Base-by-base conservation (phyloP, 2,797 vertebrate species). In the Sparidentex hasta region DNA sequence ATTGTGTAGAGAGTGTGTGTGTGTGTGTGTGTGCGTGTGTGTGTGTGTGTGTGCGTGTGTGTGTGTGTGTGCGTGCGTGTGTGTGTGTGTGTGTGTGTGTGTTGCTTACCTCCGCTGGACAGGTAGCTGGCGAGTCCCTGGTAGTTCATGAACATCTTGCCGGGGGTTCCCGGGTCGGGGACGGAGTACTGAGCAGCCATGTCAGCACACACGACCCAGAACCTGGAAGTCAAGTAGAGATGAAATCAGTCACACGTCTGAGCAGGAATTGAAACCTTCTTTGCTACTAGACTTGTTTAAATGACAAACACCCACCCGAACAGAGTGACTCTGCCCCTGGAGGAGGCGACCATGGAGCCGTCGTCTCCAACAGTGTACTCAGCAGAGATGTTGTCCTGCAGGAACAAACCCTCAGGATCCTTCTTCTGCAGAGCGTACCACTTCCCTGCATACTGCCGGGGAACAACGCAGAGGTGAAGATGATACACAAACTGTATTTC, bases 381-480 rank as follows among this genome's bases (percentile, higher is more conserved):
- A 57, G 96, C 97, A 29, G 96, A 97, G 90, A 98, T 98, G 88
- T 98, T 98, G 92, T 98, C 97, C 90, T 98, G 96, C 82, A 98
- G 96, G 90, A 98, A 98, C 75, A 98, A 93, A 44, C 97, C 97
- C 89, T 97, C 97, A 0, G 97, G 97, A 58, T 97, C 96, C 89
- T 97, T 98, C 93, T 98, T 98, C 89, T 97, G 95, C 82, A 97
- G 89, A 43, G 96, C 97, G 8, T 97, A 98, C 97, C 97, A 98
- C 89, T 97, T 97, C 5, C 97, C 97, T 81, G 94, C 92, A 70
- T 97, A 98, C 97, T 98, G 82, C 65, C 47, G 23, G 3, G 6
- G 46, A 27, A 52, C 57, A 68, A 5, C 5, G 29, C 3, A 51
- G 29, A 67, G 11, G 23, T 52, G 0, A 65, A 13, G 12, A 13